Evolutionary conservation across 2,888 invertebrate genomes (phyloP), one percentile per base, ranked within the genome.

Genomic region (Ennomos quercinarius): DNA sequence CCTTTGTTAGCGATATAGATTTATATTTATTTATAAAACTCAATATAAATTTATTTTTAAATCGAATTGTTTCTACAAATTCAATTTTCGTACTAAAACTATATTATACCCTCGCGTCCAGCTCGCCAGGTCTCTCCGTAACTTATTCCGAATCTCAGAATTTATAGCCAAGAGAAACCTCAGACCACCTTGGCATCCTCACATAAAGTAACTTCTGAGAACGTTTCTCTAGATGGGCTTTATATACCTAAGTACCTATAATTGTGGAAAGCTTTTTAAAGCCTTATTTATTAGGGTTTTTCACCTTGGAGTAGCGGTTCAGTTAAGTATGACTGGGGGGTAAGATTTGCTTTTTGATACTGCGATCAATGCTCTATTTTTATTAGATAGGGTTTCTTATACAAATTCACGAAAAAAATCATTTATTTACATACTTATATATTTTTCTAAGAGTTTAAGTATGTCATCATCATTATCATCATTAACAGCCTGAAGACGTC

Each of bases 271-370:
- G 44, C 55, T 50, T 57, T 49, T 57, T 51, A 51, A 57, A 46
- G 46, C 57, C 38, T 46, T 51, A 57, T 57, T 51, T 57, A 57
- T 57, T 35, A 57, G 39, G 57, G 51, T 46, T 41, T 42, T 51
- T 45, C 40, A 50, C 57, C 44, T 55, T 39, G 17, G 11, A 34
- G 42, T 17, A 3, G 17, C 27, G 11, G 10, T 49, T 12, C 11
- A 12, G 40, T 11, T 34, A 40, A 1, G 2, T n/a, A 12, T 45
- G 1, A 36, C 36, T 45, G 4, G 13, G 46, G 12, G 46, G 35
- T 46, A 12, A 36, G 9, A 13, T 47, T 10, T 8, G 17, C 36
- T 6, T 17, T 4, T 27, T 27, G 27, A 6, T 27, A 6, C 42
- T 10, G 12, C 11, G 34, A 27, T 44, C 1, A 27, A 27, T 27